Evolutionary conservation across 1,140 invertebrate species (phyloP).

Genomic region (Orius laevigatus): DNA sequence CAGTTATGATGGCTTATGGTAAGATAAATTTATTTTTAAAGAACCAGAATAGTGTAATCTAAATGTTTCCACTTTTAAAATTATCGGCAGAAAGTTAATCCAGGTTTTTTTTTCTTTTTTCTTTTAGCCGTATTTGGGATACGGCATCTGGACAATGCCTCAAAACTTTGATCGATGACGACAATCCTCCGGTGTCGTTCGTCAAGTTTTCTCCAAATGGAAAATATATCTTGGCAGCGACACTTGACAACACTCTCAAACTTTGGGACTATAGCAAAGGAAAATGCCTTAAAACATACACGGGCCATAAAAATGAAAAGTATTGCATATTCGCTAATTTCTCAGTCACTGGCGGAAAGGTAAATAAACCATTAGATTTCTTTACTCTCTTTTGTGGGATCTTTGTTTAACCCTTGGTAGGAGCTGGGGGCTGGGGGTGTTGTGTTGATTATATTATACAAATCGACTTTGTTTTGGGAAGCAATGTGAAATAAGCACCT

Average conservation of each 20-base stretch:
- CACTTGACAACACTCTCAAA: slow-evolving; percentile 94
- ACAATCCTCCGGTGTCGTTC: slow-evolving; percentile 98
- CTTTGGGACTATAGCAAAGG: slow-evolving; percentile 99
- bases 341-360: slow-evolving; percentile 97
- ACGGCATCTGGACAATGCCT: slow-evolving; percentile 97
- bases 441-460: too few relatives aligned
- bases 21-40: neutral
- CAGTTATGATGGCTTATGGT: slow-evolving; percentile 98
- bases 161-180: slow-evolving; percentile 91
- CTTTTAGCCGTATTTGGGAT: slow-evolving; percentile 94
- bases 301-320: slow-evolving; percentile 96
- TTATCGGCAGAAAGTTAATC: too few relatives aligned
- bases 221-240: slow-evolving; percentile 97
- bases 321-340: slow-evolving; percentile 99
- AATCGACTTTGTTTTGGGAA: too few relatives aligned
- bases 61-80: too few relatives aligned
- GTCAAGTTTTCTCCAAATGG: slow-evolving; percentile 99
- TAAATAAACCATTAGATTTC: slow-evolving; percentile 30
- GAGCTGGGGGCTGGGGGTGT: too few relatives aligned
- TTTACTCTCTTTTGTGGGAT: slow-evolving; percentile 4
- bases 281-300: slow-evolving; percentile 94
- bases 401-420: neutral
- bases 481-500: too few relatives aligned
- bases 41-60: neutral
- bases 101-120: slow-evolving; percentile 15